These are phyloP conservation scores for Paguma larvata DNA, from an alignment of 2,797 vertebrate genomes.

Conservation along the genomic window DNA sequence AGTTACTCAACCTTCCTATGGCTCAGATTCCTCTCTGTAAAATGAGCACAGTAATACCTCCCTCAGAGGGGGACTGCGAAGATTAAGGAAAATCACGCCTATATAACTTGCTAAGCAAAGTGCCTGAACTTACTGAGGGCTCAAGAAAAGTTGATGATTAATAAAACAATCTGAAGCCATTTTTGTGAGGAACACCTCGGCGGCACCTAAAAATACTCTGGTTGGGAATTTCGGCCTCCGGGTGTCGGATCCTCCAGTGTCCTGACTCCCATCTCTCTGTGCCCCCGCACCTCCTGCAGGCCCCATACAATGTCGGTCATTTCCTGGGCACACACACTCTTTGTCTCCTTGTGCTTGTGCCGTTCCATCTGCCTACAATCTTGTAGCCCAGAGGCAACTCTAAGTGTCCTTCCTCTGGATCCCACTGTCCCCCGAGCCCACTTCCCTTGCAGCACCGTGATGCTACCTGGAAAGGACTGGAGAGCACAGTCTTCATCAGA, in stretches of 20 bases:
- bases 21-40: constrained; percentile 3
- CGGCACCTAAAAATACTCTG: background rate
- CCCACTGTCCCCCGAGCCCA: background rate
- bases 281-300: background rate
- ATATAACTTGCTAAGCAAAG: background rate
- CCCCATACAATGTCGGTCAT: background rate
- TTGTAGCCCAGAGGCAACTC: background rate
- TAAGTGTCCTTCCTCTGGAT: background rate
- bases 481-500: background rate
- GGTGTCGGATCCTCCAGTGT: background rate
- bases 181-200: background rate
- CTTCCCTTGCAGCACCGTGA: background rate
- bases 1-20: background rate
- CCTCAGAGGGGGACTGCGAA: background rate
- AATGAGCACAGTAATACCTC: background rate
- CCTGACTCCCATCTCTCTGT: background rate
- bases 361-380: background rate
- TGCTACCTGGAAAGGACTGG: background rate
- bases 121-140: background rate
- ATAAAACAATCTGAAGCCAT: background rate
- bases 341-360: background rate
- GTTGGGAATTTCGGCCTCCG: background rate
- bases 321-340: background rate
- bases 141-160: constrained; percentile 11
- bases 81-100: background rate